Percentiles rank a stretch among this genome's conserved stretches.
These are phyloP conservation scores for Chromobotia macracanthus DNA, from an alignment of 2,797 vertebrate genomes.

Conservation along the genomic window DNA sequence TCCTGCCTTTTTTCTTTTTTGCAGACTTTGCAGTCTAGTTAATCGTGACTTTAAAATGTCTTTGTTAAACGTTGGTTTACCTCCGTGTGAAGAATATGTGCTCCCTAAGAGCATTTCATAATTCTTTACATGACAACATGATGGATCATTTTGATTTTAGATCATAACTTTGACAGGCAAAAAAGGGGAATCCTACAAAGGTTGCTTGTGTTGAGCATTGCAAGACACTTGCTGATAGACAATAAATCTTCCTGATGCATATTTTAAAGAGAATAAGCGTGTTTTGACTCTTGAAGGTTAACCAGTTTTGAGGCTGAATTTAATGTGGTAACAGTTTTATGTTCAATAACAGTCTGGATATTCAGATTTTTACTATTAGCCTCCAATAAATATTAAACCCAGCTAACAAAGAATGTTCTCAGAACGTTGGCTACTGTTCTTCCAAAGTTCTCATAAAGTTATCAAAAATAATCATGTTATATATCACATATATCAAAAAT, in stretches of 20 bases:
- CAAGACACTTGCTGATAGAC: conserved; percentile 74
- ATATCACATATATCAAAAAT: no score
- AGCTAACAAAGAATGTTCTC: no score
- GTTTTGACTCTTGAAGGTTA: conserved; percentile 80
- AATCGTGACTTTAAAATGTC: conserved; percentile 74
- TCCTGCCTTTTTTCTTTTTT: conserved; percentile 37
- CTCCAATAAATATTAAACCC: no score
- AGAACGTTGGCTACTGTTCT: no score
- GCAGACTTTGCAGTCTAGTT: conserved; percentile 66
- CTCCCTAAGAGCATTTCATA: conserved; percentile 73
- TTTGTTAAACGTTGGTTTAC: conserved; percentile 75
- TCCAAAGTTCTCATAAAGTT: no score
- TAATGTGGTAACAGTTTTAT: conserved; percentile 59
- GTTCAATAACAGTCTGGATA: neutral
- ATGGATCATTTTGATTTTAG: conserved; percentile 81
- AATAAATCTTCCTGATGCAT: conserved; percentile 82
- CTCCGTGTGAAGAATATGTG: conserved; percentile 71
- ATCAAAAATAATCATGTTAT: no score
- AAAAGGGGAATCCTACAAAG: conserved; percentile 58
- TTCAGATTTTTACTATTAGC: no score
- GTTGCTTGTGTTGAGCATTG: conserved; percentile 76
- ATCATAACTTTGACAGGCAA: conserved; percentile 80
- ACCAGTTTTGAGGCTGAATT: conserved; percentile 70
- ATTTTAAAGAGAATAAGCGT: conserved; percentile 73
- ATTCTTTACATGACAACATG: conserved; percentile 79